Evolutionary conservation across 1,140 invertebrate genomes (phyloP), one percentile per base, ranked within the genome.

Genomic region (Holotrichia oblita): DNA sequence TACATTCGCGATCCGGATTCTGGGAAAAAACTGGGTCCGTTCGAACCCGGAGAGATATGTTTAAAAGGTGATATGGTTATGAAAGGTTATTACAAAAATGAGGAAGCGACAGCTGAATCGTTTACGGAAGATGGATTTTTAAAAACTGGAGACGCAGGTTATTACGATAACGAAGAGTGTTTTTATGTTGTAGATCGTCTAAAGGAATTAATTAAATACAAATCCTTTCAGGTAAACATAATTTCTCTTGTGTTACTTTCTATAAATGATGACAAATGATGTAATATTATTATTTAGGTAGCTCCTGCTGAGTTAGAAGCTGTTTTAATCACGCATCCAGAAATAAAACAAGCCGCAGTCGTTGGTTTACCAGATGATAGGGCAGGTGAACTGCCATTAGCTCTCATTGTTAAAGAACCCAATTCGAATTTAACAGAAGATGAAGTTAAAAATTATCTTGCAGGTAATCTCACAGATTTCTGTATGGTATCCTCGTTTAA

Each of bases 171-270:
- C 0, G 90, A 94, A 0, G 89, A 89, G 10, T 91, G 88, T 79
- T 91, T 96, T 79, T 96, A 91, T 76, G 91, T 97, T 76, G 93
- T 94, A 0, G 96, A 97, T 82, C 88, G 96, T 76, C 83, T 97
- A 61, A 98, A 98, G 84, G 96, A 98, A 85, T 89, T 98, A 10
- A 97, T 98, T 79, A 98, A 98, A 87, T 93, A 93, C 20, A 94
- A 93, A 85, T 93, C 92, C 40, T 90, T 90, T 76, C 93, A 94
- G 88, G 92, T 92, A 85, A 85, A 78, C n/a, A n/a, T n/a, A n/a
- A n/a, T n/a, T n/a, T n/a, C n/a, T n/a, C n/a, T n/a, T n/a, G n/a
- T n/a, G n/a, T 61, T 6, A 7, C 14, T 61, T n/a, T n/a, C n/a
- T n/a, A n/a, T n/a, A n/a, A n/a, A n/a, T n/a, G n/a, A n/a, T n/a